Evolutionary conservation across 2,113 vertebrate genomes (phyloP), one percentile per base, ranked within the genome.

Genomic region (Labeo catla): DNA sequence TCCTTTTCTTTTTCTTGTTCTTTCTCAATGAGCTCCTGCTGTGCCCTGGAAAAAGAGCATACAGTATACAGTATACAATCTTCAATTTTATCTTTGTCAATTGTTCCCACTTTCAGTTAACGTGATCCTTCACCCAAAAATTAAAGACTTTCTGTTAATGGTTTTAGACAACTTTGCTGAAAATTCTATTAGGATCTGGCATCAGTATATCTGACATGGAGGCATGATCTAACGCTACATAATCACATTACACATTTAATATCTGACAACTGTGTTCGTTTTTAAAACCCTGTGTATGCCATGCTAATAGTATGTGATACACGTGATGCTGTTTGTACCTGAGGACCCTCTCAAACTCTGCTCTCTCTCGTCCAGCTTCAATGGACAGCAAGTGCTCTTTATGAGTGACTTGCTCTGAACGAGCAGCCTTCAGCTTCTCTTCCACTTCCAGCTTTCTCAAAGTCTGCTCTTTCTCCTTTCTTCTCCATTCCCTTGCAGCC

Each of bases 401-500:
- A 85, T 93, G 92, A 0, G 92, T 91, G 9, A 98, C 90, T 92
- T 98, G 98, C 28, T 96, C 91, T 66, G 93, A 47, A 6, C 94
- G 95, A 50, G 91, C 94, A 10, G 36, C 90, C 81, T 89, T 91
- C 88, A 98, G 90, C 82, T 15, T 76, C 0, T 85, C 91, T 0
- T 96, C 94, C 0, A 90, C 92, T 84, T 94, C 93, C 0, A 76
- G 85, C 81, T 92, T 95, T 88, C 88, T 95, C 54, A 6, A 87
- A 0, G 87, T 92, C 0, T 88, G 66, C 82, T 96, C 96, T 83
- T 89, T 95, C 84, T 98, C 96, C 79, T 94, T 96, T 12, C 70
- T 93, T 77, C 98, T 95, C 98, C 97, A 99, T 28, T 97, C 94
- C 16, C 97, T 92, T 87, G 97, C 96, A 0, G 92, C 72, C 0